phyloP scores from a whole-genome alignment of 2,797 vertebrate species.

The Acanthornis magna region DNA sequence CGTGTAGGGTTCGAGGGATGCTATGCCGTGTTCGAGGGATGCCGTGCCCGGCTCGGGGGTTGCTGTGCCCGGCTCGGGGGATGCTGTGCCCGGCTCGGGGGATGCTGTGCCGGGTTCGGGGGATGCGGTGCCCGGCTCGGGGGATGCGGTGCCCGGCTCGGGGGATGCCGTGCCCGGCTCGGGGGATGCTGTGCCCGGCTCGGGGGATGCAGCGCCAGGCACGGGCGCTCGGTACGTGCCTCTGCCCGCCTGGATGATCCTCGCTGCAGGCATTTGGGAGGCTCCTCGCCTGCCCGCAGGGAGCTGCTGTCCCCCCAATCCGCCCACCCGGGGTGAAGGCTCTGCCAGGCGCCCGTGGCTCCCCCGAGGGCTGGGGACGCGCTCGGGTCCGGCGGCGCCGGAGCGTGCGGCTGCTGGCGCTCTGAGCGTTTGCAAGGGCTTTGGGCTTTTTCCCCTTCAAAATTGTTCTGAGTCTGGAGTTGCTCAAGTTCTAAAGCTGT shows the following conservation, averaged over 20 bases:
- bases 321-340: neutral
- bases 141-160: no score
- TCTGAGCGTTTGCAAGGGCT: neutral
- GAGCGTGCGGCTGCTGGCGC: neutral
- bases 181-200: neutral
- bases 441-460: neutral
- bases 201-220: neutral
- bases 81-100: no score
- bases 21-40: neutral
- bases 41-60: neutral
- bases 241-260: neutral
- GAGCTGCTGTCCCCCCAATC: rapidly evolving
- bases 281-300: neutral
- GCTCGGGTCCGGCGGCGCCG: neutral
- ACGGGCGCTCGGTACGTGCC: neutral
- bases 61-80: no score
- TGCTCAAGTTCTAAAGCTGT: neutral
- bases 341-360: neutral
- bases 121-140: no score
- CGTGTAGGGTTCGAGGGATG: neutral
- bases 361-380: neutral
- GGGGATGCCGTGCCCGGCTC: no score
- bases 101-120: no score
- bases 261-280: neutral
- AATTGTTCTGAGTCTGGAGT: neutral